Conservation (phyloP, 2,797 vertebrate genomes). For the Hyperoplus immaculatus region DNA sequence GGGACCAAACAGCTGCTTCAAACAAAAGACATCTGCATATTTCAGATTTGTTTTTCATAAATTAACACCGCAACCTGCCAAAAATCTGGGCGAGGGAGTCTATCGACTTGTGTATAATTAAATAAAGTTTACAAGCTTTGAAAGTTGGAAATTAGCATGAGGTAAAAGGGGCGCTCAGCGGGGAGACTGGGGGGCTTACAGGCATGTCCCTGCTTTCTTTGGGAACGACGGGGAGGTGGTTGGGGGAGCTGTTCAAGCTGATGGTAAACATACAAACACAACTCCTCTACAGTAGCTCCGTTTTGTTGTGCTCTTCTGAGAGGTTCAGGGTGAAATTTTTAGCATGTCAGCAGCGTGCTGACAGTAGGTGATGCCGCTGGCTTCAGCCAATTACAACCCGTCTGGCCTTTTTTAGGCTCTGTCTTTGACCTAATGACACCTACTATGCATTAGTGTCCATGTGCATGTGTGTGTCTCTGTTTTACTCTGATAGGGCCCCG, state of each 20-base stretch:
- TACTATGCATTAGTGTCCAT: constrained; percentile 23
- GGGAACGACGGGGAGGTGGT: constrained; percentile 27
- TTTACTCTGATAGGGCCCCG: constrained; percentile 63
- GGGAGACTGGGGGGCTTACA: constrained; percentile 61
- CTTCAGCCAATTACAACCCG: constrained; percentile 49
- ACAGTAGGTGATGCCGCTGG: constrained; percentile 31
- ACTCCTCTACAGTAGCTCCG: constrained; percentile 17
- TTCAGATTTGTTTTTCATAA: constrained; percentile 99
- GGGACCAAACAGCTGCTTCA: constrained; percentile 98
- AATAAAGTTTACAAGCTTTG: constrained; percentile 99
- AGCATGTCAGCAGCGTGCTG: constrained; percentile 12
- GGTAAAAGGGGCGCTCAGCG: constrained; percentile 82
- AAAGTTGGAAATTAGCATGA: constrained; percentile 92
- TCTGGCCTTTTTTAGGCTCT: constrained; percentile 36
- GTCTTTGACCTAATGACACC: constrained; percentile 52
- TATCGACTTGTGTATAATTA: constrained; percentile 92
- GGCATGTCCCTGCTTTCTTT: constrained; percentile 56
- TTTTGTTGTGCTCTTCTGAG: constrained; percentile 39
- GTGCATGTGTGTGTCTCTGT: constrained; percentile 46
- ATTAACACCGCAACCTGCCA: constrained; percentile 99
- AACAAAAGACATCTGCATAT: constrained; percentile 99
- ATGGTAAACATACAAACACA: constrained; percentile 51
- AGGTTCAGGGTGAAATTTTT: constrained; percentile 11
- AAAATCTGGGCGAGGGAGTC: constrained; percentile 91
- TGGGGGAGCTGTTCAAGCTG: constrained; percentile 7